Base-by-base conservation (phyloP, 1,140 invertebrate genomes). In the Subanguina moxae region DNA sequence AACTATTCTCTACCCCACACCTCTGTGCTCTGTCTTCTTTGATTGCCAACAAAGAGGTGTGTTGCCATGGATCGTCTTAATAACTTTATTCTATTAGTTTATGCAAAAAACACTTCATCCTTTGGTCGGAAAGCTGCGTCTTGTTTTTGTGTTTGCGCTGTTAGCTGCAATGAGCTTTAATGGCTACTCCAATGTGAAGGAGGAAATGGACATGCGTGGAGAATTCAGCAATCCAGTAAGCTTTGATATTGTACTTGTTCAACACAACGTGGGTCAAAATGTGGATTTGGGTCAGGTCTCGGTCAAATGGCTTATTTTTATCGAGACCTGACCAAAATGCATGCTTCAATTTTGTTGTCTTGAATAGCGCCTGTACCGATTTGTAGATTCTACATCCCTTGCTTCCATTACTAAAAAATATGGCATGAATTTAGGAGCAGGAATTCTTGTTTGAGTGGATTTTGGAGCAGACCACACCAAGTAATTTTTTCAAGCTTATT, bases 1-100 rank as follows among this genome's bases (percentile, higher is more conserved):
- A 92, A 82, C 77, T 92, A 21, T 89, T 92, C 78, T 88, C 90
- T 82, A 89, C 89, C 0, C 90, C 90, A 8, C 90, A 91, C 75
- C 82, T 92, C 66, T 91, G 90, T 75, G 83, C 91, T 15, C 80
- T 90, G 1, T 84, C 87, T 1, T 87, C 89, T 0, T 74, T 90
- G 5, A 76, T 88, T 0, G 85, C 87, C 9, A 86, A 85, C 38
- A 72, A 78, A 71, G 83, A 85, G 80, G 86, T 87, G 78, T 73
- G 68, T 1, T 30, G 32, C 32, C 11, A 38, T 5, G 11, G 11
- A 38, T 38, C 3, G 3, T 38, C 11, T 38, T 38, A 38, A 5
- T 38, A 38, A 48, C 32, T 7, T 27, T 3, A 27, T 15, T 1
- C 56, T 28, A 62, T 11, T 28, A 62, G 38, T 30, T n/a, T 21